Base-by-base conservation (phyloP, 2,888 invertebrate genomes). In the Caenorhabditis panamensis region DNA sequence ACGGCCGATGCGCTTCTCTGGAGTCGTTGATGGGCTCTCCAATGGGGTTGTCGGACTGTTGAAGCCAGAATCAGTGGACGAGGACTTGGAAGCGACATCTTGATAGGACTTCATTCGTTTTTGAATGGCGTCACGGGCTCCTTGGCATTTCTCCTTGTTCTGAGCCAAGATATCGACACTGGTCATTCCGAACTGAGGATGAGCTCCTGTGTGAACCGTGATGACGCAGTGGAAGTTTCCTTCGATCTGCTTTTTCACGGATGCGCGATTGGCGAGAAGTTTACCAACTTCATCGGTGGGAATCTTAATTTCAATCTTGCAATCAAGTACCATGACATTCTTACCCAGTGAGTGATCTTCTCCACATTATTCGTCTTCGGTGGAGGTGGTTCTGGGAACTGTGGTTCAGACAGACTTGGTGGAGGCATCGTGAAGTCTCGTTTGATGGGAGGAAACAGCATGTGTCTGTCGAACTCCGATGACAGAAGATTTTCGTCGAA, bases 211-310 rank as follows among this genome's bases (percentile, higher is more conserved):
- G 64, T 71, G 68, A 18, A 80, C 79, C 2, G 69, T 75, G 28
- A 80, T 76, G 18, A 76, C 66, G 24, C 77, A 77, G 11, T 81
- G 66, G 66, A 64, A 67, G 20, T 77, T 68, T 1, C 28, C 53
- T 31, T 81, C 81, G n/a, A 81, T 64, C 20, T 77, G 76, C 47
- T 81, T 81, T 63, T 77, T 76, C 67, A 72, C 47, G 2, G 62
- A 41, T 4, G 69, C 72, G 24, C 72, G 61, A 49, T 77, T 81
- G 22, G 69, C 69, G 1, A 77, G 47, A 13, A 81, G 51, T 20
- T 66, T 66, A 0, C 69, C 72, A 13, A 73, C 81, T 41, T 72
- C 72, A 1, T 69, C 63, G 2, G 47, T 54, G 24, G 72, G 72
- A 44, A 66, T 67, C 64, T 64, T 49, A 26, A 54, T 6, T 9